A percentile compares a stretch with the other conserved stretches of the same genome.
phyloP scores from a whole-genome alignment of 2,113 vertebrate species.

The Scalopus aquaticus region DNA sequence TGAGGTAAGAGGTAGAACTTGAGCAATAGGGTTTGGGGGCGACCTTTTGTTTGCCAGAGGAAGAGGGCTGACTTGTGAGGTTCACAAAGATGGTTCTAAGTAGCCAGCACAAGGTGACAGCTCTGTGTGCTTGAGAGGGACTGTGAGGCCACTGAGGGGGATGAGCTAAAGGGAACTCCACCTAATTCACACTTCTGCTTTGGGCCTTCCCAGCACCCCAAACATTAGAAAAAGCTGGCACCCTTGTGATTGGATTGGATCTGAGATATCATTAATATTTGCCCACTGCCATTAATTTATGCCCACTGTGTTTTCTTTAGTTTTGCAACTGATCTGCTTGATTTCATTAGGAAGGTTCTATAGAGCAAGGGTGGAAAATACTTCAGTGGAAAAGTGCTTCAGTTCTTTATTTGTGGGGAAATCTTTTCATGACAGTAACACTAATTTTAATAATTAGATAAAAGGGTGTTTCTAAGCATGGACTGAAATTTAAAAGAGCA shows the following conservation, averaged over 20 bases:
- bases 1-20: not conserved
- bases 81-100: not conserved
- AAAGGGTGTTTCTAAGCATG: not conserved
- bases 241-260: not conserved
- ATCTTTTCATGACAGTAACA: not conserved
- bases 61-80: not conserved
- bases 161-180: not conserved
- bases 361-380: not conserved
- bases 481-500: not conserved
- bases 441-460: not conserved
- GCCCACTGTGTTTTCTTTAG: not conserved
- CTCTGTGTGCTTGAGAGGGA: not conserved
- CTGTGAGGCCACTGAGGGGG: not conserved
- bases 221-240: not conserved
- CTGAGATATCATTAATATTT: not conserved
- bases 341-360: not conserved
- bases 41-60: not conserved
- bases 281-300: too few relatives aligned
- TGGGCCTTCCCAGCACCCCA: not conserved
- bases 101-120: not conserved
- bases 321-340: not conserved
- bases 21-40: not conserved
- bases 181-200: not conserved
- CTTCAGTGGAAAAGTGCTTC: not conserved
- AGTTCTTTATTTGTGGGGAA: slow-evolving; percentile 6